phyloP scores from a whole-genome alignment of 2,797 vertebrate species.

The Sebastes itinus region DNA sequence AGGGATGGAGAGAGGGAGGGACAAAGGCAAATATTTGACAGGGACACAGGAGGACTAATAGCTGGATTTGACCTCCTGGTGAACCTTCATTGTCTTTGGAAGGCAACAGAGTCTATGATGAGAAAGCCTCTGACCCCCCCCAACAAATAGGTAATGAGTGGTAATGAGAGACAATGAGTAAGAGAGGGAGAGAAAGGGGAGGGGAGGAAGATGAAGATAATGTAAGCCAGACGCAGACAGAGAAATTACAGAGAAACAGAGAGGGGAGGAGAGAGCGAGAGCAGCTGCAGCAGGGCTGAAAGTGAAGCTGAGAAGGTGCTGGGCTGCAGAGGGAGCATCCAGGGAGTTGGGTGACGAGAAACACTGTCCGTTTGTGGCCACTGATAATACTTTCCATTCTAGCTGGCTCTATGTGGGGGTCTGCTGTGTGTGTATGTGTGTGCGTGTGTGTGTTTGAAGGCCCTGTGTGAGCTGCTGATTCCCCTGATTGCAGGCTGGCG shows the following conservation, averaged over 20 bases:
- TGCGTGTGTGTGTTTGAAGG: conserved; percentile 63
- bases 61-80: conserved; percentile 63
- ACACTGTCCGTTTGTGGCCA: conserved; percentile 97
- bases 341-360: conserved; percentile 97
- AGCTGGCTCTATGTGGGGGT: conserved; percentile 68
- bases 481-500: conserved; percentile 98
- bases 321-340: conserved; percentile 85
- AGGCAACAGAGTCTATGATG: conserved; percentile 48
- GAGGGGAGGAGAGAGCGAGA: conserved; percentile 37
- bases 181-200: conserved; percentile 60
- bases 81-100: conserved; percentile 69
- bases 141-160: conserved; percentile 72
- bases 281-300: conserved; percentile 90
- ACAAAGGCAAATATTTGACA: conserved; percentile 65
- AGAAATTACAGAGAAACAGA: conserved; percentile 61
- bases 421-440: conserved; percentile 57
- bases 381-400: conserved; percentile 99
- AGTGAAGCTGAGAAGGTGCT: conserved; percentile 82
- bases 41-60: conserved; percentile 51
- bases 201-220: conserved; percentile 66
- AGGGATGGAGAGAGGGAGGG: conserved; percentile 25
- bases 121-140: conserved; percentile 51
- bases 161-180: conserved; percentile 83
- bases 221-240: conserved; percentile 73
- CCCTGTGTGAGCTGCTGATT: conserved; percentile 92